Conservation (phyloP, 1,140 invertebrate genomes). For the Drosophila aff. region DNA sequence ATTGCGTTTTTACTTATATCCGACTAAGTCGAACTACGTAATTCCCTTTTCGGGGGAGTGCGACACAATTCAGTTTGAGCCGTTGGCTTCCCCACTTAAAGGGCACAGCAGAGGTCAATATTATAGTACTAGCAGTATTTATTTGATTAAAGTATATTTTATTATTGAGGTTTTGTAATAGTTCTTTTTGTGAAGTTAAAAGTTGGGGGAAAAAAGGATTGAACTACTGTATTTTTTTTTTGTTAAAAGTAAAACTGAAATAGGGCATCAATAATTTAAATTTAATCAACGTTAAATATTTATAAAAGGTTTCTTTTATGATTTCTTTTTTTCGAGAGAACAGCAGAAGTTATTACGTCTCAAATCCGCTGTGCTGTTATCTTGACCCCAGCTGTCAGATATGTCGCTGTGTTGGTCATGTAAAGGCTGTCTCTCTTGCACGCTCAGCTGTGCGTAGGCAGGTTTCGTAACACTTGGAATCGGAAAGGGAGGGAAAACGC, state of each 20-base stretch:
- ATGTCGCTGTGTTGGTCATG: conserved; percentile 2
- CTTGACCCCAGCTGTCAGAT: conserved; percentile 18
- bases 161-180: no score
- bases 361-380: conserved; percentile 3
- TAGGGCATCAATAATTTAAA: background rate
- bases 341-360: background rate
- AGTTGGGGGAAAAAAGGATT: no score
- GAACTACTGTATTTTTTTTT: no score
- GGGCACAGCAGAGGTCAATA: background rate
- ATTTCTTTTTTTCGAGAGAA: background rate
- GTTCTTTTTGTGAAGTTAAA: background rate
- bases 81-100: conserved; percentile 4
- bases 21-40: conserved; percentile 30
- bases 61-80: conserved; percentile 9
- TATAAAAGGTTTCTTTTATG: no score
- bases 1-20: conserved; percentile 37
- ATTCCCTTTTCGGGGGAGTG: conserved; percentile 32
- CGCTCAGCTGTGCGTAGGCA: conserved; percentile 46
- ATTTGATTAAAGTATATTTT: background rate
- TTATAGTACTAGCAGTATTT: background rate
- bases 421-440: conserved; percentile 6
- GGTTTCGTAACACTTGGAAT: conserved; percentile 43
- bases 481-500: conserved; percentile 29
- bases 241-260: no score
- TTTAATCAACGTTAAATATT: background rate